Evolutionary conservation across 2,888 invertebrate species (phyloP).

Genomic region (Branchipolynoe longqiensis): DNA sequence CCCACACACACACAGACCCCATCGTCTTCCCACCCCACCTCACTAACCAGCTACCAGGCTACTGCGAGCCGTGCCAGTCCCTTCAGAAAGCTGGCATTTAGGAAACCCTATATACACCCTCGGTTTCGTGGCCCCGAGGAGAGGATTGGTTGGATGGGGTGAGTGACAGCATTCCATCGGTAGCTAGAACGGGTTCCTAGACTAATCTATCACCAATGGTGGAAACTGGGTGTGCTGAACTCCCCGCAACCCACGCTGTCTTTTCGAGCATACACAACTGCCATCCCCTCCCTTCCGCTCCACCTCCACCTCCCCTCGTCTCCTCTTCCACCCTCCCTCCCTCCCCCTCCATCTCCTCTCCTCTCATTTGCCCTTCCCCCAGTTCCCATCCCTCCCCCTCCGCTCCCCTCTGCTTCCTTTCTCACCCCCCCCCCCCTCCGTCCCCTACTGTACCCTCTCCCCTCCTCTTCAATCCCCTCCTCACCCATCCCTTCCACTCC

Average conservation of each 20-base stretch:
- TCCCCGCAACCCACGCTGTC: not conserved
- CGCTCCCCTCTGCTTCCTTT: not conserved
- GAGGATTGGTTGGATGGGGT: too few species aligned
- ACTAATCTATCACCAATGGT: too few species aligned
- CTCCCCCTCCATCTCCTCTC: not conserved
- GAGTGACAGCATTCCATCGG: too few species aligned
- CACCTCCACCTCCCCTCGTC: not conserved
- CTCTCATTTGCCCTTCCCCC: not conserved
- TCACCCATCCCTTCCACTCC: not conserved
- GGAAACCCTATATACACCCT: too few species aligned
- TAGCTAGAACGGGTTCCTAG: too few species aligned
- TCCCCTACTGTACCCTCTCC: not conserved
- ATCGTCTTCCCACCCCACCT: too few species aligned
- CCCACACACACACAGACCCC: too few species aligned
- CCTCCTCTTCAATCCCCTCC: not conserved
- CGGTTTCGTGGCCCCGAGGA: too few species aligned
- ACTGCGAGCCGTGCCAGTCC: too few species aligned
- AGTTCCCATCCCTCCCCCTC: not conserved
- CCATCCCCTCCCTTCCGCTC: not conserved
- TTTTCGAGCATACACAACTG: not conserved
- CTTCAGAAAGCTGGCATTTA: too few species aligned
- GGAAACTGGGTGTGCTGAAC: too few species aligned
- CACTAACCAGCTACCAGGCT: too few species aligned
- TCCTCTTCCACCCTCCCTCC: not conserved
- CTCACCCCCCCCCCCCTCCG: not conserved